A percentile compares a stretch with the other conserved stretches of the same genome.
phyloP scores from a whole-genome alignment of 2,888 invertebrate species.

The Clusia tigrina region DNA sequence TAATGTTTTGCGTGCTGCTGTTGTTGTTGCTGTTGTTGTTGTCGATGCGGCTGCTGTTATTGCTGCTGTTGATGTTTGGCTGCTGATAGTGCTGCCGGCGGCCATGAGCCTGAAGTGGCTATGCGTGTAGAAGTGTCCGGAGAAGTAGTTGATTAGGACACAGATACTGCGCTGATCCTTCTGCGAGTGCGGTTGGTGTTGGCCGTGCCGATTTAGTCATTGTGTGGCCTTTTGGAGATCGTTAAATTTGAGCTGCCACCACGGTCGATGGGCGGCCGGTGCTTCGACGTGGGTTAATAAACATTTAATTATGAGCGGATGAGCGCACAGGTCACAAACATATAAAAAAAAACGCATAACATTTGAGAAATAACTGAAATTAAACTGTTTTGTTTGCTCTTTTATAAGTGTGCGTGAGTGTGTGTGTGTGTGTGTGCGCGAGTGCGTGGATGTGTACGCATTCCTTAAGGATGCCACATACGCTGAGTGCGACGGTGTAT shows the following conservation, averaged over 20 bases:
- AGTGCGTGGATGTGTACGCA: no score
- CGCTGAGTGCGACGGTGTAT: no score
- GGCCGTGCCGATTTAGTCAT: not conserved
- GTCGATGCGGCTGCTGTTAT: constrained; percentile 9
- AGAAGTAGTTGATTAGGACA: not conserved
- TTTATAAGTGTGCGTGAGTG: no score
- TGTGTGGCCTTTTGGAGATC: not conserved
- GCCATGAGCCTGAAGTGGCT: not conserved
- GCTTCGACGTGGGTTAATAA: no score
- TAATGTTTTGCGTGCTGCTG: not conserved
- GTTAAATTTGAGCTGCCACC: not conserved
- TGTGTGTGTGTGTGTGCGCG: no score
- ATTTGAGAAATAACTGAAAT: no score
- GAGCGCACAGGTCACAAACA: not conserved
- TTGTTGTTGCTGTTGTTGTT: not conserved
- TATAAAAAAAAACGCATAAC: no score
- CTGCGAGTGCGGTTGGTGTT: not conserved
- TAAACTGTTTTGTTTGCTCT: no score
- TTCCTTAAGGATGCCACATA: no score
- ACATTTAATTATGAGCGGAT: no score
- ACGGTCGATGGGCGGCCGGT: not conserved
- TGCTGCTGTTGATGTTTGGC: not conserved
- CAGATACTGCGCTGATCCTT: not conserved
- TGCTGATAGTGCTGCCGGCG: constrained; percentile 6
- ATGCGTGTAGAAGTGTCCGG: constrained; percentile 1